A percentile compares a stretch with the other conserved stretches of the same genome.
These are phyloP conservation scores for Dioctria linearis DNA, from an alignment of 2,888 invertebrate genomes.

Conservation along the genomic window DNA sequence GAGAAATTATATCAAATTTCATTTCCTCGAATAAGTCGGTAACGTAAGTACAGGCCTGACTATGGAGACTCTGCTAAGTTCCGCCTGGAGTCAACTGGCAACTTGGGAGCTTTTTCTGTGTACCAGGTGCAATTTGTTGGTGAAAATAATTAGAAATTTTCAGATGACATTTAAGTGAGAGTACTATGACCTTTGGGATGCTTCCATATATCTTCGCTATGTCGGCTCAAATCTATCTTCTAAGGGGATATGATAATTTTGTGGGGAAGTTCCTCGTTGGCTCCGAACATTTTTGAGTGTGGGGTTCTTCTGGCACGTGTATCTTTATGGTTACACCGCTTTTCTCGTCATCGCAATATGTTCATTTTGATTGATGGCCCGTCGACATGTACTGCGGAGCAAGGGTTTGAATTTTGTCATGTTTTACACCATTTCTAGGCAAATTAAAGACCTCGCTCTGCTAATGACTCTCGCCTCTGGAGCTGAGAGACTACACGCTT, in stretches of 20 bases:
- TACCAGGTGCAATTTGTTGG: constrained; percentile 33
- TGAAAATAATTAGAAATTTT: not conserved
- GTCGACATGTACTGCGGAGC: not conserved
- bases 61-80: constrained; percentile 1
- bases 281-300: not conserved
- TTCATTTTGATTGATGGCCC: constrained; percentile 19
- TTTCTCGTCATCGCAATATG: not conserved
- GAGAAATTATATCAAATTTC: constrained; percentile 41
- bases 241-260: not conserved
- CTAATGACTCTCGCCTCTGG: constrained; percentile 20
- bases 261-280: not conserved
- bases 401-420: constrained; percentile 29
- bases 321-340: not conserved
- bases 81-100: constrained; percentile 6
- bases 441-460: constrained; percentile 22
- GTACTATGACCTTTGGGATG: not conserved
- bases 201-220: not conserved
- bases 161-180: not conserved
- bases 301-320: not conserved
- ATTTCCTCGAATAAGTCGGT: constrained; percentile 2
- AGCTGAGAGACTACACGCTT: too few relatives aligned
- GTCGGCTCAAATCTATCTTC: constrained; percentile 13
- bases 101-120: not conserved
- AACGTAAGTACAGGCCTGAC: not conserved
- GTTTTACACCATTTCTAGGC: constrained; percentile 27